These are phyloP conservation scores for Aurelia aurita complex sp. Pacific DNA, from an alignment of 30 jellyfish, hydroid and myxozoan genomes.

Conservation along the genomic window DNA sequence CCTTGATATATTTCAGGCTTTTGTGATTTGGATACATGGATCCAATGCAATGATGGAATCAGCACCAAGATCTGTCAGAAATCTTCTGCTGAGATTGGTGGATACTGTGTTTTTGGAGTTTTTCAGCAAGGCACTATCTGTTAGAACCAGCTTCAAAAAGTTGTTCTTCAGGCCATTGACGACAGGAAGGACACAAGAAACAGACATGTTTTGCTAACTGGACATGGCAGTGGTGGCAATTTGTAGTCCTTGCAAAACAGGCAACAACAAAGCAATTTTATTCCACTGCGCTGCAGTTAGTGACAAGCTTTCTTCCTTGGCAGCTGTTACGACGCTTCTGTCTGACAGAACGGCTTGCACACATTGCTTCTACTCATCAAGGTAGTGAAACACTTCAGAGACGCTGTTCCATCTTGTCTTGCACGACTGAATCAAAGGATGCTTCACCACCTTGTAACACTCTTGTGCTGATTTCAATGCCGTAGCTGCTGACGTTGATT, in stretches of 20 bases:
- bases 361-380: conserved; percentile 42
- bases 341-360: conserved; percentile 54
- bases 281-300: conserved; percentile 44
- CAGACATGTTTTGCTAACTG: conserved; percentile 38
- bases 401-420: conserved; percentile 69
- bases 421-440: conserved; percentile 42
- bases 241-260: conserved; percentile 51
- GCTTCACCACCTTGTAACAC: conserved; percentile 16
- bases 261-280: conserved; percentile 31
- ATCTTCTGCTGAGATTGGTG: too few relatives aligned
- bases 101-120: too few relatives aligned
- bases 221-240: conserved; percentile 52
- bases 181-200: conserved; percentile 36
- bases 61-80: too few relatives aligned
- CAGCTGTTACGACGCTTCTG: conserved; percentile 2
- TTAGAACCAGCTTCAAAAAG: too few relatives aligned
- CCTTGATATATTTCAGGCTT: conserved; percentile 15
- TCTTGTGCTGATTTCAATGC: conserved; percentile 37
- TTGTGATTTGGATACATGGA: background rate
- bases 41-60: background rate
- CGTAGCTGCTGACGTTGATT: conserved; percentile 33
- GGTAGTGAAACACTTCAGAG: conserved; percentile 47
- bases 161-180: conserved; percentile 27
- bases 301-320: conserved; percentile 29
- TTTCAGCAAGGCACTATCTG: too few relatives aligned